A percentile compares a stretch with the other conserved stretches of the same genome.
These are phyloP conservation scores for Zaprionus lachaisei DNA, from an alignment of 1,140 invertebrate species.

Conservation along the genomic window DNA sequence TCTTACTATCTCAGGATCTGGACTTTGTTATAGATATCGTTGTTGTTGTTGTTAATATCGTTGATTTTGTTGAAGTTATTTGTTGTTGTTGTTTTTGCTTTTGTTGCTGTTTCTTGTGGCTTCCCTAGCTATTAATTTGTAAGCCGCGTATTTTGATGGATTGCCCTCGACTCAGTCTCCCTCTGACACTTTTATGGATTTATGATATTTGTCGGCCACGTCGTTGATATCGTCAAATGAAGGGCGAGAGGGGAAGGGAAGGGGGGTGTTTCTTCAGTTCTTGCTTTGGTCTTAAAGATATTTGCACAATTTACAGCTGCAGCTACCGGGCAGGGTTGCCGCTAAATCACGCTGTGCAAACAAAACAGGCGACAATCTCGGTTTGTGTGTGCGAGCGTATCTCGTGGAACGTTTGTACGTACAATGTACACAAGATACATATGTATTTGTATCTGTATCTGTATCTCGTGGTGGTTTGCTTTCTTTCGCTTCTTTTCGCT, in stretches of 20 bases:
- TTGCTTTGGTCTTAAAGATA: constrained; percentile 50
- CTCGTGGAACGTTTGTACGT: background rate
- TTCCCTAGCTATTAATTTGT: constrained; percentile 71
- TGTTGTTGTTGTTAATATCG: constrained; percentile 34
- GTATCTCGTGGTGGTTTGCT: constrained; percentile 9
- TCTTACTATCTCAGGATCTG: constrained; percentile 34
- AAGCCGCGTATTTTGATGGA: constrained; percentile 73
- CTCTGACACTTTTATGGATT: constrained; percentile 50
- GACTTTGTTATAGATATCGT: constrained; percentile 22
- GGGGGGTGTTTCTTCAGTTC: background rate
- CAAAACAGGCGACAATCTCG: constrained; percentile 54
- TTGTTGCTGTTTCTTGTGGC: constrained; percentile 38
- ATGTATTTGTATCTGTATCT: background rate
- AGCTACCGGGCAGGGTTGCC: constrained; percentile 35
- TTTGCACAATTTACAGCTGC: constrained; percentile 82
- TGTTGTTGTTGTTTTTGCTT: constrained; percentile 43
- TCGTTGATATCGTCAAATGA: constrained; percentile 25
- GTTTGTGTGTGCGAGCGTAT: constrained; percentile 6
- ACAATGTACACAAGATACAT: background rate
- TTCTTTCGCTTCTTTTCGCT: constrained; percentile 46
- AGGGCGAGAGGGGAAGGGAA: too few relatives aligned
- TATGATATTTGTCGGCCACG: constrained; percentile 48
- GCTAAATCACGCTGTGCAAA: constrained; percentile 70
- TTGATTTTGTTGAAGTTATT: constrained; percentile 41
- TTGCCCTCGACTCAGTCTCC: constrained; percentile 36